Conservation (phyloP, 2,888 invertebrate species). For the Cremastobaeus sp. region DNA sequence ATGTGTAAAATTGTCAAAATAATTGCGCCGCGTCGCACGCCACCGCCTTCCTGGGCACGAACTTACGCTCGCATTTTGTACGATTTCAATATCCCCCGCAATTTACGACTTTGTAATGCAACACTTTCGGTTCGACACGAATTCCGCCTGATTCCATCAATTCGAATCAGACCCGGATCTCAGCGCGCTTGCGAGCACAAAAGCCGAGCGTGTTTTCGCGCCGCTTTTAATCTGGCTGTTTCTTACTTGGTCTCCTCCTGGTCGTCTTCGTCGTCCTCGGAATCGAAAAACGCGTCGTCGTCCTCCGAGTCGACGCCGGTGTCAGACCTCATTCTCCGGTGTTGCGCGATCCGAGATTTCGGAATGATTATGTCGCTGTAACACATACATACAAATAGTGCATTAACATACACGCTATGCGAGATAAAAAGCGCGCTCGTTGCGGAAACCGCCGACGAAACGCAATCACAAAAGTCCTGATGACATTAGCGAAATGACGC, state of each 20-base stretch:
- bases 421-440: too few relatives aligned
- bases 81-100: constrained; percentile 1
- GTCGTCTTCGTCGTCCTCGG: constrained; percentile 84
- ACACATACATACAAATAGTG: constrained; percentile 33
- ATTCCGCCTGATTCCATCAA: neutral
- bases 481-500: constrained; percentile 5
- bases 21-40: constrained; percentile 15
- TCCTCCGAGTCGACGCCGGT: constrained; percentile 80
- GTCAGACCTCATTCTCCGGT: constrained; percentile 80
- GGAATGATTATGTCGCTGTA: constrained; percentile 81
- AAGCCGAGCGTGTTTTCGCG: too few relatives aligned
- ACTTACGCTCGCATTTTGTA: constrained; percentile 13
- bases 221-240: too few relatives aligned
- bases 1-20: constrained; percentile 26
- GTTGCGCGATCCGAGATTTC: constrained; percentile 79
- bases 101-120: constrained; percentile 19
- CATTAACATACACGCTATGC: constrained; percentile 16
- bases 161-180: too few relatives aligned
- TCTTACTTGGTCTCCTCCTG: constrained; percentile 79
- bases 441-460: too few relatives aligned
- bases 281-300: constrained; percentile 86
- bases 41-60: neutral
- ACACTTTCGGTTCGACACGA: neutral
- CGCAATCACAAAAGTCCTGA: constrained; percentile 5
- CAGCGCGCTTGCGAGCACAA: too few relatives aligned